phyloP scores from a whole-genome alignment of 1,140 invertebrate species.

The Lepidurus arcticus region DNA sequence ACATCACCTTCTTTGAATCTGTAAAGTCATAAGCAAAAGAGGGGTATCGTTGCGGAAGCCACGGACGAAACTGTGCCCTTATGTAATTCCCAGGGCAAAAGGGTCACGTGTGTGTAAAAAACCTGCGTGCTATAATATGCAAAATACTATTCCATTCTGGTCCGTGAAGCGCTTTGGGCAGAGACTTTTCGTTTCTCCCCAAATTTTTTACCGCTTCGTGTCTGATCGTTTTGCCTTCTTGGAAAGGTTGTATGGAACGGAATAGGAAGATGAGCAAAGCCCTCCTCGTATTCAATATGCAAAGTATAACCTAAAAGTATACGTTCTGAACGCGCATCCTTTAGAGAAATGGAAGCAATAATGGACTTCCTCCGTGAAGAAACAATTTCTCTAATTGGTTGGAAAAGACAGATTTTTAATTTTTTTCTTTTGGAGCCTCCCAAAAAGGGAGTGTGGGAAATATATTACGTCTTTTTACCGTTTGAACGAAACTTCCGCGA shows the following conservation, averaged over 20 bases:
- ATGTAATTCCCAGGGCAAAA: not conserved
- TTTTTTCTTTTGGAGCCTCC: not conserved
- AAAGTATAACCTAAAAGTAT: not conserved
- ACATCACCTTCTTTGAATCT: not conserved
- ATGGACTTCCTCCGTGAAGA: not conserved
- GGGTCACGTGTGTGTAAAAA: not conserved
- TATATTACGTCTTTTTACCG: not conserved
- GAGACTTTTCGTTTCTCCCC: not conserved
- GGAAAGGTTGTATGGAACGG: not conserved
- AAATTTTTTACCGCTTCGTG: not conserved
- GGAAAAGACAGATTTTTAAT: not conserved
- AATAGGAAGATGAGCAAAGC: not conserved
- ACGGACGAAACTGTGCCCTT: not conserved
- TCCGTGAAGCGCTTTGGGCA: not conserved
- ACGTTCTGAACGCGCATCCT: not conserved
- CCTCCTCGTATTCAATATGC: not conserved
- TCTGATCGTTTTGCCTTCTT: constrained; percentile 21
- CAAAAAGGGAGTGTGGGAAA: not conserved
- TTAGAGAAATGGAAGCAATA: not conserved
- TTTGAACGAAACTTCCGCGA: not conserved
- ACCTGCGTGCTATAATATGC: not conserved
- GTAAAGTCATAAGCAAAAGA: not conserved
- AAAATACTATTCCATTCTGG: not conserved
- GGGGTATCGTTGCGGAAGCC: not conserved
- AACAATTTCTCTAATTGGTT: not conserved